A percentile compares a stretch with the other conserved stretches of the same genome.
Conservation (phyloP, 1,140 invertebrate species). For the Conus ventricosus region DNA sequence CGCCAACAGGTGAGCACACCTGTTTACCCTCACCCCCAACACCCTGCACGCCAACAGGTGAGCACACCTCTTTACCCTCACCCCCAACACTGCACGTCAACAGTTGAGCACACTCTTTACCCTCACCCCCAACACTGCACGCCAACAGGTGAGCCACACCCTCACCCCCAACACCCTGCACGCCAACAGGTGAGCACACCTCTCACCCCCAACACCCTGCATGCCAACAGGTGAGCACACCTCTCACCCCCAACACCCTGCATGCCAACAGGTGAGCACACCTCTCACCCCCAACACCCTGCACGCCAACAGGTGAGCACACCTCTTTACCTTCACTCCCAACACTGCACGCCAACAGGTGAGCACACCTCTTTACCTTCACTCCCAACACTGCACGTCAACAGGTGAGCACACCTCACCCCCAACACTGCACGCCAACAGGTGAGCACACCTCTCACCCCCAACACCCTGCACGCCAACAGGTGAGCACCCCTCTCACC, state of each 20-base stretch:
- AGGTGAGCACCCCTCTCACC: slow-evolving; percentile 38
- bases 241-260: slow-evolving; percentile 60
- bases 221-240: slow-evolving; percentile 35
- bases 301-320: too few species aligned
- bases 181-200: slow-evolving; percentile 27
- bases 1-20: too few species aligned
- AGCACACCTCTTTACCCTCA: slow-evolving; percentile 42
- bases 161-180: slow-evolving; percentile 65
- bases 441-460: too few species aligned
- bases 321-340: too few species aligned
- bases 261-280: slow-evolving; percentile 37
- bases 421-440: not conserved
- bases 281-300: too few species aligned
- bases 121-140: slow-evolving; percentile 64
- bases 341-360: slow-evolving; percentile 70
- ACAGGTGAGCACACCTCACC: too few species aligned
- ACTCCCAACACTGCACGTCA: too few species aligned
- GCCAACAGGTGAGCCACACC: slow-evolving; percentile 31
- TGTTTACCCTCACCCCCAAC: slow-evolving; percentile 63
- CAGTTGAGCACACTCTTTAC: slow-evolving; percentile 30
- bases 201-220: slow-evolving; percentile 60
- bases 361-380: slow-evolving; percentile 62
- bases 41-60: slow-evolving; percentile 51
- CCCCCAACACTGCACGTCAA: slow-evolving; percentile 61
- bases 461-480: slow-evolving; percentile 56